A percentile compares a stretch with the other conserved stretches of the same genome.
These are phyloP conservation scores for Manis javanica DNA, from an alignment of 2,797 vertebrate genomes.

Conservation along the genomic window DNA sequence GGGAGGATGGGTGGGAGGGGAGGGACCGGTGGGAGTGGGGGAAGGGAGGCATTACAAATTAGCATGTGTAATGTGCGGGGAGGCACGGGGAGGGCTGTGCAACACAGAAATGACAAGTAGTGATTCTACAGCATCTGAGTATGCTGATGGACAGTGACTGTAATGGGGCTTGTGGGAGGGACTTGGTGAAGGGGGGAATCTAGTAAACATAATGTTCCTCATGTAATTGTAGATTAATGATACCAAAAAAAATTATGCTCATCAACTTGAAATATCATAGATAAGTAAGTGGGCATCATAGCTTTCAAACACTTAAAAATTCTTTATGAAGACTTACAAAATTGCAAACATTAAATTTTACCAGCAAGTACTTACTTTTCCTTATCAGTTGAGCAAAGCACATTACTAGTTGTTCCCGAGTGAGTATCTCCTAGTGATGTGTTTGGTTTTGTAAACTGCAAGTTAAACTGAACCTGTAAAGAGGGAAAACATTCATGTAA, in stretches of 20 bases:
- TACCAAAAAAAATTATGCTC: neutral
- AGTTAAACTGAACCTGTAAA: constrained; percentile 90
- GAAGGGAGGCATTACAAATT: no score
- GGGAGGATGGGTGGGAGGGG: no score
- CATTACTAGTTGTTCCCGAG: constrained; percentile 65
- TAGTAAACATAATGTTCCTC: no score
- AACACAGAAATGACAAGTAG: no score
- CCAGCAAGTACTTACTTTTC: constrained; percentile 87
- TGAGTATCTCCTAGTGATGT: constrained; percentile 68
- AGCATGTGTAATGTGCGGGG: no score
- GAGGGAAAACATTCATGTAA: neutral
- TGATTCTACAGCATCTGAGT: no score
- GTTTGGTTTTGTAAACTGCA: constrained; percentile 85
- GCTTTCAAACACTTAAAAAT: neutral
- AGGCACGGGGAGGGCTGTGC: no score
- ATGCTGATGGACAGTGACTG: no score
- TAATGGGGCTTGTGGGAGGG: no score
- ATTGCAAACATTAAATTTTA: neutral
- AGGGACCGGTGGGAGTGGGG: no score
- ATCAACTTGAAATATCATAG: neutral
- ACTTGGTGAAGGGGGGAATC: no score
- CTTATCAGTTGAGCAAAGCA: constrained; percentile 84
- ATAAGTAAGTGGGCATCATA: neutral
- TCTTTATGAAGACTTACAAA: neutral
- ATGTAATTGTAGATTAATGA: no score